Evolutionary conservation across 2,888 invertebrate species (phyloP).

Genomic region (Polyploca ridens): DNA sequence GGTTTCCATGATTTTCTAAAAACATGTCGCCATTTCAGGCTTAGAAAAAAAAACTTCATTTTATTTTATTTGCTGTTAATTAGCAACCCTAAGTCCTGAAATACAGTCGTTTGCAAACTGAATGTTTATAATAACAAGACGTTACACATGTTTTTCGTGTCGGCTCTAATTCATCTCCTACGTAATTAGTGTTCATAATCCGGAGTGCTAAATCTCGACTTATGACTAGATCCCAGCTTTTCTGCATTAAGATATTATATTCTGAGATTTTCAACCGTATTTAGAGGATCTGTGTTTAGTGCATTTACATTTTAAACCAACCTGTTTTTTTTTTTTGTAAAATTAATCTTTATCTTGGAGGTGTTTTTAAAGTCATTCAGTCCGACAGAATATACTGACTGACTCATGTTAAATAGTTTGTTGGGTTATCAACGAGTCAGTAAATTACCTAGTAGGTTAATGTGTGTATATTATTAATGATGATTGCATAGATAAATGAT

Average conservation of each 20-base stretch:
- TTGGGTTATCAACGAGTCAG: background rate
- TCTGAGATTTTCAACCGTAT: background rate
- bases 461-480: background rate
- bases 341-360: background rate
- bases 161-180: conserved; percentile 1
- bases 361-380: background rate
- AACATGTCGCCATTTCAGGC: too few species aligned
- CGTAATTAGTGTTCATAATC: conserved; percentile 8
- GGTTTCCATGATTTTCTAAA: too few species aligned
- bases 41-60: too few species aligned
- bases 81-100: background rate
- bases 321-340: background rate
- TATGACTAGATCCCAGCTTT: conserved; percentile 3
- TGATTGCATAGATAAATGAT: too few species aligned
- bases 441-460: background rate
- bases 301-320: background rate
- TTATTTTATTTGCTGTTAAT: background rate
- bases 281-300: background rate
- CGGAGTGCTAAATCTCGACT: conserved; percentile 2
- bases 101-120: conserved; percentile 4
- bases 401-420: background rate
- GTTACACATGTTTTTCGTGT: background rate
- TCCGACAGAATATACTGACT: background rate
- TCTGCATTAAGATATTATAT: background rate
- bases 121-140: conserved; percentile 4